A percentile compares a stretch with the other conserved stretches of the same genome.
These are phyloP conservation scores for Paramuricea clavata DNA, from an alignment of 92 coral and sea anemone genomes.

Conservation along the genomic window DNA sequence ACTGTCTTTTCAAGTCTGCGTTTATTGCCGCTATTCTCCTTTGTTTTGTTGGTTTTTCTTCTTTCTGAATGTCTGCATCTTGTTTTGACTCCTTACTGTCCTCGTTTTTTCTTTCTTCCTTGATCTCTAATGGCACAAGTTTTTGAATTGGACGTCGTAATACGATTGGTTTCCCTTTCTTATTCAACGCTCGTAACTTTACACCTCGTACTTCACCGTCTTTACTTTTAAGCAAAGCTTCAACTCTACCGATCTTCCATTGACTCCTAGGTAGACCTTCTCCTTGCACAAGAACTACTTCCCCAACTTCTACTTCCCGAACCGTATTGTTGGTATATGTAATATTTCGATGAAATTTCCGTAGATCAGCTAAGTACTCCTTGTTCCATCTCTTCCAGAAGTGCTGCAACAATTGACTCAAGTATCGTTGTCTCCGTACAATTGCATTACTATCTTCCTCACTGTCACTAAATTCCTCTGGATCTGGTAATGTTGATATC, in stretches of 20 bases:
- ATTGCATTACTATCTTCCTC: too few relatives aligned
- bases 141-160: too few relatives aligned
- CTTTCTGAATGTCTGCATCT: neutral
- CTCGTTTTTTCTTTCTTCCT: too few relatives aligned
- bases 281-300: conserved; percentile 28
- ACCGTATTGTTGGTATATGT: neutral
- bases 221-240: conserved; percentile 8
- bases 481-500: conserved; percentile 22
- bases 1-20: neutral
- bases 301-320: neutral
- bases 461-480: conserved; percentile 14
- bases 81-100: neutral
- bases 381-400: conserved; percentile 53
- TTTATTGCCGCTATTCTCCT: conserved; percentile 27
- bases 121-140: too few relatives aligned
- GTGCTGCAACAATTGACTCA: too few relatives aligned
- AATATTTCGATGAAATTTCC: too few relatives aligned
- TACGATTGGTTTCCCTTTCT: conserved; percentile 11
- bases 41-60: neutral
- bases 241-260: conserved; percentile 31
- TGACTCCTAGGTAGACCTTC: conserved; percentile 22
- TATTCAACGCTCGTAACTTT: conserved; percentile 6
- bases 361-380: conserved; percentile 34
- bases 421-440: conserved; percentile 16
- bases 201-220: too few relatives aligned